phyloP scores from a whole-genome alignment of 2,888 invertebrate species.

The Pseudococcus longispinus region DNA sequence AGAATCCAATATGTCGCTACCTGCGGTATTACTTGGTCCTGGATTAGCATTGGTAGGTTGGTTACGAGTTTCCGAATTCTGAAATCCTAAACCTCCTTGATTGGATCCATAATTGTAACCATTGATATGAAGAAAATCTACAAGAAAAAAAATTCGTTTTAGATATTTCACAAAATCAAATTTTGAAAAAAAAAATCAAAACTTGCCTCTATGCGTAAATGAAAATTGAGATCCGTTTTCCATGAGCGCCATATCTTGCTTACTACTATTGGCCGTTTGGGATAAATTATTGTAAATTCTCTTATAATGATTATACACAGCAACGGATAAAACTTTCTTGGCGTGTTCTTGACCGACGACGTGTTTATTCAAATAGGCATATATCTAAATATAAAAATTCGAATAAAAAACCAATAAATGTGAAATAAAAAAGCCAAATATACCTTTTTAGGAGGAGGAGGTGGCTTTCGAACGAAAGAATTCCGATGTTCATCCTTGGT shows the following conservation, averaged over 20 bases:
- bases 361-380: slow-evolving; percentile 93
- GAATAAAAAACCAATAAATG: not conserved
- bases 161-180: not conserved
- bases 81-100: slow-evolving; percentile 65
- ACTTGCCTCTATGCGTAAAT: slow-evolving; percentile 74
- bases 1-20: slow-evolving; percentile 78
- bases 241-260: slow-evolving; percentile 67
- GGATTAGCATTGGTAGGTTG: not conserved
- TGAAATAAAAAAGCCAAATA: not conserved
- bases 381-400: slow-evolving; percentile 71
- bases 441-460: slow-evolving; percentile 91
- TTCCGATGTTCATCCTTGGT: slow-evolving; percentile 71
- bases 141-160: slow-evolving; percentile 50
- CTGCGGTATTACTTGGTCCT: slow-evolving; percentile 58
- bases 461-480: slow-evolving; percentile 81
- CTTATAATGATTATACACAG: slow-evolving; percentile 99
- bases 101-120: slow-evolving; percentile 74
- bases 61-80: slow-evolving; percentile 59
- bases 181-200: not conserved
- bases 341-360: slow-evolving; percentile 97
- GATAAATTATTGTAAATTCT: slow-evolving; percentile 71
- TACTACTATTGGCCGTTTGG: slow-evolving; percentile 62
- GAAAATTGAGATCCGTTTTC: slow-evolving; percentile 74
- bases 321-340: slow-evolving; percentile 96
- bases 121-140: slow-evolving; percentile 86